Base-by-base conservation (phyloP, 2,113 vertebrate species). In the Scortum barcoo region DNA sequence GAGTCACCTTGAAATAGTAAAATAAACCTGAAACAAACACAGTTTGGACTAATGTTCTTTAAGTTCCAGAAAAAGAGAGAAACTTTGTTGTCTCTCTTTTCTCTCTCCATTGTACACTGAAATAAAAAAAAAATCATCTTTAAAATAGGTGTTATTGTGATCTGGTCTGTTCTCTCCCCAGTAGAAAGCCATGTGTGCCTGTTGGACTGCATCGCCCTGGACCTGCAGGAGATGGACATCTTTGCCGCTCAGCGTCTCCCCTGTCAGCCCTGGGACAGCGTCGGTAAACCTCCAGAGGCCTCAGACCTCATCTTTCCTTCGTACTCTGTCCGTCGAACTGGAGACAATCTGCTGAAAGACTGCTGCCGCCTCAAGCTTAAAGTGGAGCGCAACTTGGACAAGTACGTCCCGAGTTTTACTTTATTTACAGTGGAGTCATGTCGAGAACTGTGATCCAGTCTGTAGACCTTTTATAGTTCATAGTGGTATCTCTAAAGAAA, bases 181-280 rank as follows among this genome's bases (percentile, higher is more conserved):
- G 42, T 80, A 98, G 97, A 97, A 82, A 95, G 96, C 33, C 96
- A 96, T 1, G 75, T 96, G 80, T 99, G 98, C 90, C 93, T 99
- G 87, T 86, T 99, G 83, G 98, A 99, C 92, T 99, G 97, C 94
- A 97, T 99, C 57, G 91, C 96, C 7, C 93, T 99, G 83, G 98
- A 99, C 83, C 96, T 99, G 54, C 97, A 99, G 90, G 97, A 99
- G 92, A 98, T 99, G 97, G 95, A 99, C 86, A 97, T 99, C 81
- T 99, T 99, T 93, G 96, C 97, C 56, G 98, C 97, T 0, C 95
- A 98, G 89, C 94, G 96, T 6, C 81, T 86, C 0, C 94, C 95
- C 13, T 90, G 92, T 40, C 95, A 96, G 3, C 74, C 78, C 2
- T 86, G 84, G 77, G 95, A 94, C 50, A 69, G 76, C 28, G 66